phyloP scores from a whole-genome alignment of 2,797 vertebrate species.

The Neosalanx taihuensis region DNA sequence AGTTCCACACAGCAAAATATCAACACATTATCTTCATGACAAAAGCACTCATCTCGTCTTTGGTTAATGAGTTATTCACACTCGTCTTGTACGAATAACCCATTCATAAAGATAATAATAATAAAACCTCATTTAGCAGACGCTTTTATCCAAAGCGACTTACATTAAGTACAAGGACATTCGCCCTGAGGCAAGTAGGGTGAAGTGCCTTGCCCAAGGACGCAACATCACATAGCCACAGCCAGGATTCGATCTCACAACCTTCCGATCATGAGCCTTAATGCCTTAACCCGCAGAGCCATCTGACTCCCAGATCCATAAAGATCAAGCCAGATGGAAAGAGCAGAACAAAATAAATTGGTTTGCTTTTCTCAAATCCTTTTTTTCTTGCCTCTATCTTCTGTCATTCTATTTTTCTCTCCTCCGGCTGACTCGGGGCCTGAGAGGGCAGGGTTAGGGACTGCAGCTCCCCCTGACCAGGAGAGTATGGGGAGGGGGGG shows the following conservation, averaged over 20 bases:
- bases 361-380: background rate
- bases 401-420: background rate
- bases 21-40: background rate
- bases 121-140: too few species aligned
- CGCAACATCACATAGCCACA: too few species aligned
- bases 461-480: conserved; percentile 33
- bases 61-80: too few species aligned
- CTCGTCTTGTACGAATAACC: background rate
- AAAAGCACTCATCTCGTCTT: background rate
- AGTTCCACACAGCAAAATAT: background rate
- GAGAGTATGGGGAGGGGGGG: background rate
- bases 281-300: too few species aligned
- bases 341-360: background rate
- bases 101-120: background rate
- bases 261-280: too few species aligned
- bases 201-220: too few species aligned
- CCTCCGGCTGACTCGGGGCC: conserved; percentile 68
- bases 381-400: background rate
- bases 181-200: too few species aligned
- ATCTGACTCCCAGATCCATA: background rate
- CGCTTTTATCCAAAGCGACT: too few species aligned
- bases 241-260: too few species aligned
- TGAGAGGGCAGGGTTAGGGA: conserved; percentile 6
- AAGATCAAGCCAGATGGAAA: background rate
- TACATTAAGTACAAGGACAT: too few species aligned